Base-by-base conservation (phyloP, 2,113 vertebrate species). In the Brachyhypopomus occidentalis region DNA sequence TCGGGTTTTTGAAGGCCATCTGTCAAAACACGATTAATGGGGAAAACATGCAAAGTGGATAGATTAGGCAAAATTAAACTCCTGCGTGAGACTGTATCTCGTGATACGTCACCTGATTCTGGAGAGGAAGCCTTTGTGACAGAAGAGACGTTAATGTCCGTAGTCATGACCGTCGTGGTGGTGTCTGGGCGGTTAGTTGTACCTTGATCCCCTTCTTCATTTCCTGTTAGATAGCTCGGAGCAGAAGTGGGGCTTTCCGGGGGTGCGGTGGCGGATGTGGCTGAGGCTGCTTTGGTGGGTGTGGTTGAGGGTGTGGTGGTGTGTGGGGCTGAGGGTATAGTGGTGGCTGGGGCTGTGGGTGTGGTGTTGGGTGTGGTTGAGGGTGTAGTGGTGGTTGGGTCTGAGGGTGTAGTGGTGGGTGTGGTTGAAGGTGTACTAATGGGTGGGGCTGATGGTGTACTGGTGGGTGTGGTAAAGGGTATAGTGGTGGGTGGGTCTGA, bases 151-250 rank as follows among this genome's bases (percentile, higher is more conserved):
- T 75, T 20, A 1, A 30, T 25, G 23, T 30, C 34, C 2, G 52
- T 75, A 17, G 52, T 60, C 52, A n/a, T 60, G 66, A 23, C 11
- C 0, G 27, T 58, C 8, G 16, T 9, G 2, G 58, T 78, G 22
- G 30, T 66, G 41, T 19, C 56, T 23, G 66, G 17, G 56, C 41
- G 77, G 9, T 36, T 20, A 2, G 75, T 64, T 14, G 19, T 4
- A 60, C 5, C 22, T 3, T 7, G 77, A 58, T 16, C 1, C 79
- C 38, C 60, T 59, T 23, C 67, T 62, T 73, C 72, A 52, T 23
- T 69, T 25, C 90, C 91, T 0, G 84, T 72, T 74, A 94, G 82
- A 81, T 91, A 93, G 84, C 88, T 92, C 92, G 73, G 38, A 34
- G 34, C 8, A 1, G 34, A 63, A 16, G 59, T 64, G 60, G 60